These are phyloP conservation scores for Dolichoris vasculosae DNA, from an alignment of 1,140 invertebrate species.

Conservation along the genomic window DNA sequence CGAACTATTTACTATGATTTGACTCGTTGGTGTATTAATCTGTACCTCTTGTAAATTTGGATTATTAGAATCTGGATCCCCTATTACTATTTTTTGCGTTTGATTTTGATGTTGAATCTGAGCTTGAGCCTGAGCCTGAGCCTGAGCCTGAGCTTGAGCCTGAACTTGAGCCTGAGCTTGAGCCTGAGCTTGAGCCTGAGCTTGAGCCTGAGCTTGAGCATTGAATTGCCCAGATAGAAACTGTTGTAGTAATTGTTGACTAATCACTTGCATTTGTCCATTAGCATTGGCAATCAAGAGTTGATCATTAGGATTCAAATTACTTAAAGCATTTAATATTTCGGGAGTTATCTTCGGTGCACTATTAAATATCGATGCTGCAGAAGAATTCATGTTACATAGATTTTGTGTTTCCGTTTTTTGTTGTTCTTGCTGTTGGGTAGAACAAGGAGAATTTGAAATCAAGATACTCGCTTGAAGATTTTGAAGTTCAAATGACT, in stretches of 20 bases:
- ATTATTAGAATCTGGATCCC: slow-evolving; percentile 67
- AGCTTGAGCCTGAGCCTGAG: slow-evolving; percentile 51
- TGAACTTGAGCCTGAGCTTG: slow-evolving; percentile 53
- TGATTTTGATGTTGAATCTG: slow-evolving; percentile 65
- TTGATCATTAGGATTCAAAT: slow-evolving; percentile 73
- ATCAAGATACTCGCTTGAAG: slow-evolving; percentile 42
- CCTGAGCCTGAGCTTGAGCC: slow-evolving; percentile 54
- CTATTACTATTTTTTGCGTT: slow-evolving; percentile 72
- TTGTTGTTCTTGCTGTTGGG: slow-evolving; percentile 54
- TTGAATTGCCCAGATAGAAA: slow-evolving; percentile 70
- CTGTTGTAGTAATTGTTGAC: slow-evolving; percentile 71
- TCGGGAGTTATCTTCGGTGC: slow-evolving; percentile 72
- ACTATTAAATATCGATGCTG: slow-evolving; percentile 67
- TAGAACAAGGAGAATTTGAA: slow-evolving; percentile 37
- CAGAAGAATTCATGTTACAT: slow-evolving; percentile 62
- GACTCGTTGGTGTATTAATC: slow-evolving; percentile 73
- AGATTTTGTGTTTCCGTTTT: slow-evolving; percentile 58
- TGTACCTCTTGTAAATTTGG: slow-evolving; percentile 71
- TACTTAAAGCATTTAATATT: slow-evolving; percentile 71
- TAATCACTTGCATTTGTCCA: slow-evolving; percentile 73
- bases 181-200: slow-evolving; percentile 54
- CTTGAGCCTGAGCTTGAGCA: slow-evolving; percentile 51
- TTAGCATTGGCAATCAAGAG: slow-evolving; percentile 71
- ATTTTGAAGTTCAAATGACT: slow-evolving; percentile 49
- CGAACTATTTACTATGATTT: slow-evolving; percentile 73